Conservation (phyloP, 2,888 invertebrate species). For the Drosophila neonasuta region DNA sequence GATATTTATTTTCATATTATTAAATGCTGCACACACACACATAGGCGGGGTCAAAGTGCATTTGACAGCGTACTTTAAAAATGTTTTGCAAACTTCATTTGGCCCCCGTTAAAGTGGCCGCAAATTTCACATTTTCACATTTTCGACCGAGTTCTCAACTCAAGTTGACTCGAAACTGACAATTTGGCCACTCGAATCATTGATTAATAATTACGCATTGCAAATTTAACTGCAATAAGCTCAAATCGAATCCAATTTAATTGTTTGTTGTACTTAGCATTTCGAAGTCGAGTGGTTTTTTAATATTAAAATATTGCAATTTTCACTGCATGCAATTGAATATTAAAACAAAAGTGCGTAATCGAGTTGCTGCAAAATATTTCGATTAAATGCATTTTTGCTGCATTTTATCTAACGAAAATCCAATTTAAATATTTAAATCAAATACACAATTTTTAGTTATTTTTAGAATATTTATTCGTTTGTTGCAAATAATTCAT, state of each 20-base stretch:
- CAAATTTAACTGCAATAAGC: not conserved
- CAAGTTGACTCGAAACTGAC: not conserved
- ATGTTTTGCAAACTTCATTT: too few relatives aligned
- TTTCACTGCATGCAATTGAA: too few relatives aligned
- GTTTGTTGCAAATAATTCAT: too few relatives aligned
- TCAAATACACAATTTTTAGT: too few relatives aligned
- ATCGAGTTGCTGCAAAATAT: too few relatives aligned
- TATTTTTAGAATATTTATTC: too few relatives aligned
- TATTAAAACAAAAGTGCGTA: too few relatives aligned
- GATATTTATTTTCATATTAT: constrained; percentile 49
- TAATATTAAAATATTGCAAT: not conserved
- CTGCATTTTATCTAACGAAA: too few relatives aligned
- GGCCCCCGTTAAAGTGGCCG: not conserved
- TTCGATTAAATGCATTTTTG: too few relatives aligned
- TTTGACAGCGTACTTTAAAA: constrained; percentile 34
- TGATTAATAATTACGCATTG: not conserved
- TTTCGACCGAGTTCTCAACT: not conserved
- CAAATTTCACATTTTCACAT: not conserved
- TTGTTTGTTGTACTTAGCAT: not conserved
- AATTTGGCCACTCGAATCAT: constrained; percentile 1
- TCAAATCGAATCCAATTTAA: not conserved
- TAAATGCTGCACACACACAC: constrained; percentile 7
- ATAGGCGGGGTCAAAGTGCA: constrained; percentile 26
- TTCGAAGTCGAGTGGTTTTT: not conserved
- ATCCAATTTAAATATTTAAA: too few relatives aligned